phyloP scores from a whole-genome alignment of 1,140 invertebrate species.

The Apis cerana region DNA sequence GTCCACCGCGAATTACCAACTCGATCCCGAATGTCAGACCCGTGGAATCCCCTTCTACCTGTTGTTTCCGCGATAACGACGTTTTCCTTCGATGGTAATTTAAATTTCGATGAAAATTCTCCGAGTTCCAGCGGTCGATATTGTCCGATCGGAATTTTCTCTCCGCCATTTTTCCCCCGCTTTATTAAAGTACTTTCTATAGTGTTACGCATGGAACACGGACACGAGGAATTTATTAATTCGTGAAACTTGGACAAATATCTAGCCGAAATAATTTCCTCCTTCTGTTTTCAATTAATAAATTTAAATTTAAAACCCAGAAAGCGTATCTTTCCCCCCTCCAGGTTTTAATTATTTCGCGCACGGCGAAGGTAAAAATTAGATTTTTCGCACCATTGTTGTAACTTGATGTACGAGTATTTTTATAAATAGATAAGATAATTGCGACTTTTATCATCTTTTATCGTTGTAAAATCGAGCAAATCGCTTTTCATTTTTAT shows the following conservation, averaged over 20 bases:
- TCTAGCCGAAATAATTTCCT: too few species aligned
- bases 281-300: too few species aligned
- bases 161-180: slow-evolving; percentile 13
- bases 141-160: slow-evolving; percentile 34
- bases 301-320: too few species aligned
- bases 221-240: slow-evolving; percentile 19
- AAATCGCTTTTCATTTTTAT: too few species aligned
- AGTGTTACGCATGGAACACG: not conserved
- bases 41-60: slow-evolving; percentile 21
- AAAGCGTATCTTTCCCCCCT: too few species aligned
- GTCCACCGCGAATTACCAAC: slow-evolving; percentile 57
- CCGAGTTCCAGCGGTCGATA: slow-evolving; percentile 25
- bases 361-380: too few species aligned
- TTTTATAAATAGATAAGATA: too few species aligned
- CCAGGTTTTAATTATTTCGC: too few species aligned
- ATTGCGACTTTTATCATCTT: too few species aligned
- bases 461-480: too few species aligned
- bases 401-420: too few species aligned
- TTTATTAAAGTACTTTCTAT: slow-evolving; percentile 13
- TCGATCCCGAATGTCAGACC: slow-evolving; percentile 46
- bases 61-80: slow-evolving; percentile 50
- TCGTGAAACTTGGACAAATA: not conserved
- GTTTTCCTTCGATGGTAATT: slow-evolving; percentile 46
- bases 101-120: slow-evolving; percentile 50
- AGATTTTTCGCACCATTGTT: too few species aligned